Evolutionary conservation across 2,113 vertebrate species (phyloP), one percentile per base, ranked within the genome.

Genomic region (Indicator indicator): DNA sequence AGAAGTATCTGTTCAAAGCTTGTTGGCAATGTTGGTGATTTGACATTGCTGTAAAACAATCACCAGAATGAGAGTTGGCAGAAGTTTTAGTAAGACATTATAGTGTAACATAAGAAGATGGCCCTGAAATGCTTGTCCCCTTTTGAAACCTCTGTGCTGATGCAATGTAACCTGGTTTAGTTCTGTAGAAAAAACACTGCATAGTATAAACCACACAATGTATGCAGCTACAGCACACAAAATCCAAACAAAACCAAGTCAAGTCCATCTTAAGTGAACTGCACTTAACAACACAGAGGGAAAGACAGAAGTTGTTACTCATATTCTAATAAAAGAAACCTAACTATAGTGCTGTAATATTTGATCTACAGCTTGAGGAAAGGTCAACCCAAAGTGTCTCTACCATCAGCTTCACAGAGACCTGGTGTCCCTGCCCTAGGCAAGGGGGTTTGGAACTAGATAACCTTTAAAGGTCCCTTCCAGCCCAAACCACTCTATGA

Each of bases 261-360:
- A 54, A 60, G 55, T 18, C 67, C 46, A 27, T 68, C 58, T 77
- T 26, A 77, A 92, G 75, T 23, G 38, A 84, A 44, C 32, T 24
- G 71, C 19, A 65, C 63, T 54, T 40, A 46, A 56, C 46, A 42
- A 12, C 71, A 63, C 0, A 1, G 30, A 59, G 26, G 32, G 46
- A 60, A 52, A 83, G 62, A 72, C n/a, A 17, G 4, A 26, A 0
- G 1, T 72, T 48, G 58, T 83, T 92, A 78, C 56, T 88, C 80
- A 78, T 30, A 15, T 27, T 54, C 86, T 88, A 94, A 91, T 91
- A 90, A 89, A 95, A 83, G 88, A 36, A 86, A 86, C 28, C 33
- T 63, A 80, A 64, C 33, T 46, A 6, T 4, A 71, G 65, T 38
- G 62, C 50, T 67, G 54, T 21, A 93, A n/a, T 65, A 70, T 33